Evolutionary conservation across 1,140 invertebrate genomes (phyloP), one percentile per base, ranked within the genome.

Genomic region (Contarinia nasturtii): DNA sequence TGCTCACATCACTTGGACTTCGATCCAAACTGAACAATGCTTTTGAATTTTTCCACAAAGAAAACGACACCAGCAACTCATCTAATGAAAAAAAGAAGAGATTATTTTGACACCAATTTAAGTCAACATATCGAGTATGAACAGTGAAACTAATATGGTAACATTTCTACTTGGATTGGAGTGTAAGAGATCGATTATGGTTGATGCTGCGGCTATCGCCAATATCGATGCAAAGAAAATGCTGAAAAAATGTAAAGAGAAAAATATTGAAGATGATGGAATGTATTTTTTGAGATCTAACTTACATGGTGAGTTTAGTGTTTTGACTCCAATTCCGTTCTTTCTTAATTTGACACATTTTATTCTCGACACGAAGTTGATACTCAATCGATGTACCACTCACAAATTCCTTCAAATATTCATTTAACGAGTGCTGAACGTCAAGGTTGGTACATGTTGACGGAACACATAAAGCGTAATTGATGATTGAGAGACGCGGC

Each of bases 381-480:
- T 75, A 60, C 50, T 64, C 64, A 0, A 76, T 54, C 15, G 69
- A 71, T 2, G 70, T 70, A 5, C 63, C 49, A 0, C 53, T 52
- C 1, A 65, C 63, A 51, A 72, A 63, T 34, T 64, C 66, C 17
- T 55, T 49, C 34, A 71, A 52, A 8, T 64, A 65, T 34, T 68
- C 59, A 33, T 59, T 60, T 27, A 78, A 56, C 5, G 68, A 67
- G n/a, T 56, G 57, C 58, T 77, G 67, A 4, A 79, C 68, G 44
- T 79, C 75, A 1, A 58, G 51, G 4, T 63, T 34, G 4, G 66
- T 63, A 57, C 76, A 79, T 2, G 68, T 66, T 0, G 71, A 60
- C 14, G 76, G 76, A 20, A 74, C 65, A 52, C 76, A 79, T 7
- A 78, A 54, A 2, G 68, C 76, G 75, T 75, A 79, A 49, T 76